Evolutionary conservation across 2,113 vertebrate species (phyloP).

Genomic region (Cervus canadensis): DNA sequence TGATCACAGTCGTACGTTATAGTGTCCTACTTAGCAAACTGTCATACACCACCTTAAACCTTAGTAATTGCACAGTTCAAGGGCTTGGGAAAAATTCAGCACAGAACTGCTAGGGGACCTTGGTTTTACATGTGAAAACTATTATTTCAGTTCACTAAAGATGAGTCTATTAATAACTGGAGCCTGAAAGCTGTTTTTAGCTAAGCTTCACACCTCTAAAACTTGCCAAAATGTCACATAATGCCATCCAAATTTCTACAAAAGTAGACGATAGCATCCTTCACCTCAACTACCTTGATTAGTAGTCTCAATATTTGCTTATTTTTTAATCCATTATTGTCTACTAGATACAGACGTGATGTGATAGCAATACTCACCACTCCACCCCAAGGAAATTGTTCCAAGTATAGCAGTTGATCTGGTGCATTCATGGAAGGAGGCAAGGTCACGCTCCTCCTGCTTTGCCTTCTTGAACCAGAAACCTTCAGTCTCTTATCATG

Average conservation of each 20-base stretch:
- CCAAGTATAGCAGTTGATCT: neutral
- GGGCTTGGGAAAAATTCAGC: neutral
- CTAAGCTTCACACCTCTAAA: neutral
- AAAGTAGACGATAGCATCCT: neutral
- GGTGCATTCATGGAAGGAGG: neutral
- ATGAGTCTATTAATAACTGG: neutral
- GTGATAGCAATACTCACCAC: neutral
- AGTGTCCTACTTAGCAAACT: neutral
- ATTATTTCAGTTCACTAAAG: neutral
- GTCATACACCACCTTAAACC: neutral
- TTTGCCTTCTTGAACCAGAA: neutral
- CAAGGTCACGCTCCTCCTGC: neutral
- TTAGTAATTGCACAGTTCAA: neutral
- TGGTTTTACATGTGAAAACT: neutral
- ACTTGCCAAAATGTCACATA: neutral
- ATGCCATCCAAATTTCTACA: neutral
- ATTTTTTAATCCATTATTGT: neutral
- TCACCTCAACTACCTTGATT: neutral
- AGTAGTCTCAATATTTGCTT: neutral
- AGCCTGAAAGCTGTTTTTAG: neutral
- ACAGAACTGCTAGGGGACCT: neutral
- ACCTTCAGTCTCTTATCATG: neutral
- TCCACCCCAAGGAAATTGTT: neutral
- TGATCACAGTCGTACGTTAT: neutral
- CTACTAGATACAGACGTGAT: neutral